Conservation (phyloP, 1,140 invertebrate genomes). For the Cherax quadricarinatus region DNA sequence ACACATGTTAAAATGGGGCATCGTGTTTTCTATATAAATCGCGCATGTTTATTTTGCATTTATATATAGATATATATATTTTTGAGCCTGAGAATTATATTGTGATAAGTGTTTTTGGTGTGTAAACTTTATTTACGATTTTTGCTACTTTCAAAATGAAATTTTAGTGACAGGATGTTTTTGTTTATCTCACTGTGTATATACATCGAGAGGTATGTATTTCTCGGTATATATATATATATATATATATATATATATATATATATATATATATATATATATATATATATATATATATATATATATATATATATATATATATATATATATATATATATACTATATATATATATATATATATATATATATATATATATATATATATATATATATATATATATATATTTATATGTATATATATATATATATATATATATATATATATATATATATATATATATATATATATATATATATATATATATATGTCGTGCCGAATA, state of each 20-base stretch:
- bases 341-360: no score
- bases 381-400: no score
- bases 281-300: no score
- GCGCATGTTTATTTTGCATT: background rate
- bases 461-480: no score
- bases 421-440: no score
- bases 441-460: no score
- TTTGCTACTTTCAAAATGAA: background rate
- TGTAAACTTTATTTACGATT: background rate
- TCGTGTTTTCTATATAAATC: slow-evolving; percentile 37
- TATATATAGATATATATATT: background rate
- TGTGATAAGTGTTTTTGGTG: background rate
- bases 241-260: background rate
- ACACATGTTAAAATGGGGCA: background rate
- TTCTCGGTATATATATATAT: background rate
- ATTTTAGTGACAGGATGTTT: background rate
- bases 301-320: no score
- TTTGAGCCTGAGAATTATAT: background rate
- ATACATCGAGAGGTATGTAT: background rate
- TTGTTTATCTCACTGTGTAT: background rate
- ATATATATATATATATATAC: no score
- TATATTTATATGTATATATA: no score
- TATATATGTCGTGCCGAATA: no score
- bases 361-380: no score
- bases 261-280: background rate